Conservation (phyloP, 2,797 vertebrate genomes). For the Sitta carolinensis region DNA sequence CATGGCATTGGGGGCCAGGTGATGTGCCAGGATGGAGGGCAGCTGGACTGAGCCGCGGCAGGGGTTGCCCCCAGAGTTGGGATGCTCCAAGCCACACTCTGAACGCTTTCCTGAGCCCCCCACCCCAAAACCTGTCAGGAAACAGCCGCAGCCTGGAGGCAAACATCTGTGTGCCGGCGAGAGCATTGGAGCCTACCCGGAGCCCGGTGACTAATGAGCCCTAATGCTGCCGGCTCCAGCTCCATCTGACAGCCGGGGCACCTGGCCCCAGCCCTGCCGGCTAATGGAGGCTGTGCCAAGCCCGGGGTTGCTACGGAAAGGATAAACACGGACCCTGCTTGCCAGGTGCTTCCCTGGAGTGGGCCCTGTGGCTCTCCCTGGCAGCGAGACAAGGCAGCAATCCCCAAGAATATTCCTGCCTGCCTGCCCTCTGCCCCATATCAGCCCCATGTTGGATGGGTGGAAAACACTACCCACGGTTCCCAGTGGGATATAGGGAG, state of each 20-base stretch:
- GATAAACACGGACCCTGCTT: conserved; percentile 6
- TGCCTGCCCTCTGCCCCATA: background rate
- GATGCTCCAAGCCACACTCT: background rate
- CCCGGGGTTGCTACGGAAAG: conserved; percentile 3
- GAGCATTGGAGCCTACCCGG: background rate
- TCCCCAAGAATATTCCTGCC: background rate
- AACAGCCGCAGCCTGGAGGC: background rate
- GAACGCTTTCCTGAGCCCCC: background rate
- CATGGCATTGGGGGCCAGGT: accelerated
- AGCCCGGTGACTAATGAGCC: conserved; percentile 30
- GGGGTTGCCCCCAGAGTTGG: accelerated
- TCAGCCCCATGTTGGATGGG: background rate
- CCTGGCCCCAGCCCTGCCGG: background rate
- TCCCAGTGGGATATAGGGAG: background rate
- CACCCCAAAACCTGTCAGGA: background rate
- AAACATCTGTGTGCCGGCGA: background rate
- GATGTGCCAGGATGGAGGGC: background rate
- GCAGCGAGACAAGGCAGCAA: background rate
- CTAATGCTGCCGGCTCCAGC: background rate
- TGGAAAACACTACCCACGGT: accelerated
- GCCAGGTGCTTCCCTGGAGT: background rate
- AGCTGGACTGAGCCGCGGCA: background rate
- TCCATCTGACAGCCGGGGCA: conserved; percentile 23
- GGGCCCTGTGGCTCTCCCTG: background rate
- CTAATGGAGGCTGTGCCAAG: conserved; percentile 5